Evolutionary conservation across 2,888 invertebrate genomes (phyloP).

Genomic region (Sinelater perroti): DNA sequence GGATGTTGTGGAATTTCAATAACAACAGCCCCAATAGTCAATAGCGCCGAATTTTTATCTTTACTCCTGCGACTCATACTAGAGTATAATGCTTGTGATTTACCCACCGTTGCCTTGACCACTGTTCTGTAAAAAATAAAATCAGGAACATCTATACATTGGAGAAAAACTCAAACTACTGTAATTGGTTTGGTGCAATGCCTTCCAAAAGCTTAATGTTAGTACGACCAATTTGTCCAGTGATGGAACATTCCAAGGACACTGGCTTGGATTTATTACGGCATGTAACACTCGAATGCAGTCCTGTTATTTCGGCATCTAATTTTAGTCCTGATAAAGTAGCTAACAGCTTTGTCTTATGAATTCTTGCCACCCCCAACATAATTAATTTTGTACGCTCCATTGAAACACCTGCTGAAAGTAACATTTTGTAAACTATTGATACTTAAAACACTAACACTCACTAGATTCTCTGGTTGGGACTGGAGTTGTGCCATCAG

Average conservation of each 20-base stretch:
- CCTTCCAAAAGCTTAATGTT: constrained; percentile 94
- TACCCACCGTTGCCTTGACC: constrained; percentile 90
- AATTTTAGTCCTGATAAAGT: constrained; percentile 92
- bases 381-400: constrained; percentile 81
- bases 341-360: constrained; percentile 84
- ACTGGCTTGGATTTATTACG: constrained; percentile 82
- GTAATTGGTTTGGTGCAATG: constrained; percentile 82
- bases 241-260: constrained; percentile 79
- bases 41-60: constrained; percentile 81
- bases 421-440: no score
- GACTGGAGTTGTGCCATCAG: constrained; percentile 56
- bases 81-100: constrained; percentile 91
- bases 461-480: constrained; percentile 49
- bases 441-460: neutral
- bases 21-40: constrained; percentile 88
- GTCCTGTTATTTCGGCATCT: constrained; percentile 91
- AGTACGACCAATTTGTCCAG: constrained; percentile 90
- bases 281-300: constrained; percentile 91
- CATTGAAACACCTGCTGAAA: constrained; percentile 61
- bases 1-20: constrained; percentile 99
- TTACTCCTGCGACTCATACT: constrained; percentile 79
- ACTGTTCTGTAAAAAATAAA: constrained; percentile 73
- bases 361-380: constrained; percentile 88
- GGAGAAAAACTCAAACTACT: constrained; percentile 67
- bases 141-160: neutral